These are phyloP conservation scores for Microctonus hyperodae DNA, from an alignment of 2,888 invertebrate species.

Conservation along the genomic window DNA sequence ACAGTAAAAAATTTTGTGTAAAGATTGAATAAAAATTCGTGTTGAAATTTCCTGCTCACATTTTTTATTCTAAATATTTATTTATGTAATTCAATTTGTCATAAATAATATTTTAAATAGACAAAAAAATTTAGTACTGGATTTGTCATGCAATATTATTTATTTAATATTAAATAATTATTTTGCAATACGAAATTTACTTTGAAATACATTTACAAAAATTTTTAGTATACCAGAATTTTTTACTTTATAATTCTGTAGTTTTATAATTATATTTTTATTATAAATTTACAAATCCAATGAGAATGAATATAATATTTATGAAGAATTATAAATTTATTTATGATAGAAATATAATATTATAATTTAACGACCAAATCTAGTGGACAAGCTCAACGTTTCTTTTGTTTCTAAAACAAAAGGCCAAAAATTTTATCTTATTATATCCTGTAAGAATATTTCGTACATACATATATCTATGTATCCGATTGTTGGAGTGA, in stretches of 20 bases:
- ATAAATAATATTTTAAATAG: neutral
- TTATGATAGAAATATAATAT: neutral
- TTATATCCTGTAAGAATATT: conserved; percentile 18
- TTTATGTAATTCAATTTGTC: no score
- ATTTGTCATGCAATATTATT: conserved; percentile 5
- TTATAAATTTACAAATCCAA: neutral
- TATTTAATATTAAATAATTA: no score
- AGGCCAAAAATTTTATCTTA: conserved; percentile 17
- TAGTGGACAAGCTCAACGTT: neutral
- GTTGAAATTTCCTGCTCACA: no score
- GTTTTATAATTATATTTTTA: neutral
- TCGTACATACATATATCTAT: neutral
- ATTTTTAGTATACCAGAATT: no score
- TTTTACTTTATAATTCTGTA: neutral
- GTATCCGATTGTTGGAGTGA: conserved; percentile 1
- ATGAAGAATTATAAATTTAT: neutral
- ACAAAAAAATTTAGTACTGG: conserved; percentile 1
- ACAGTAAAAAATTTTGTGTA: no score
- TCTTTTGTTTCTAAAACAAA: conserved; percentile 13
- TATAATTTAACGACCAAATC: neutral
- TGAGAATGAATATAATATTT: neutral
- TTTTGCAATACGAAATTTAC: no score
- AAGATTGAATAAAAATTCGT: no score
- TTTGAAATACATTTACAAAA: no score
- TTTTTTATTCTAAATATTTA: no score